Percentiles rank a stretch among this genome's conserved stretches.
Conservation (phyloP, 2,797 vertebrate genomes). For the Arremon aurantiirostris region DNA sequence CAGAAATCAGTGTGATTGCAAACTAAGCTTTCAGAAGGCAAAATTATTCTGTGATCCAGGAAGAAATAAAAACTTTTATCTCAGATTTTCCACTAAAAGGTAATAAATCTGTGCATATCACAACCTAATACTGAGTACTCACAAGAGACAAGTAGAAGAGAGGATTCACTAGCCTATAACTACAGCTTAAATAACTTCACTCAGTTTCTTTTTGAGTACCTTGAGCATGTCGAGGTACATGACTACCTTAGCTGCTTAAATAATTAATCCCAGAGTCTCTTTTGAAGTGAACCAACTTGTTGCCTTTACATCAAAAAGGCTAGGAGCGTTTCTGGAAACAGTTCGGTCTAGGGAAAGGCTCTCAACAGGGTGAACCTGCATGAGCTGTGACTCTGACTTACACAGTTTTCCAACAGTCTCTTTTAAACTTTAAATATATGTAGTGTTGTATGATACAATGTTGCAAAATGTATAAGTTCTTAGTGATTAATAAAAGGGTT, state of each 20-base stretch:
- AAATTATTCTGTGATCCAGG: not conserved
- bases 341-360: not conserved
- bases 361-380: not conserved
- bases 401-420: not conserved
- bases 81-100: not conserved
- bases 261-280: not conserved
- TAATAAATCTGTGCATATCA: not conserved
- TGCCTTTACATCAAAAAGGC: not conserved
- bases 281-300: not conserved
- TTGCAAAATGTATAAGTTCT: not conserved
- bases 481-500: not conserved
- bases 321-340: not conserved
- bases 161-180: not conserved
- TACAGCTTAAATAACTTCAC: not conserved
- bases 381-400: not conserved
- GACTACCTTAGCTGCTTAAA: not conserved
- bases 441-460: accelerated
- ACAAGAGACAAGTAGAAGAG: not conserved
- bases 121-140: not conserved
- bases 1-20: not conserved
- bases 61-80: not conserved
- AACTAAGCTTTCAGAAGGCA: not conserved
- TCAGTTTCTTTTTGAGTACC: not conserved
- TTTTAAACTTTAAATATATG: not conserved
- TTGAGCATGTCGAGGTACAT: accelerated